phyloP scores from a whole-genome alignment of 2,113 vertebrate species.

The Callithrix jacchus region DNA sequence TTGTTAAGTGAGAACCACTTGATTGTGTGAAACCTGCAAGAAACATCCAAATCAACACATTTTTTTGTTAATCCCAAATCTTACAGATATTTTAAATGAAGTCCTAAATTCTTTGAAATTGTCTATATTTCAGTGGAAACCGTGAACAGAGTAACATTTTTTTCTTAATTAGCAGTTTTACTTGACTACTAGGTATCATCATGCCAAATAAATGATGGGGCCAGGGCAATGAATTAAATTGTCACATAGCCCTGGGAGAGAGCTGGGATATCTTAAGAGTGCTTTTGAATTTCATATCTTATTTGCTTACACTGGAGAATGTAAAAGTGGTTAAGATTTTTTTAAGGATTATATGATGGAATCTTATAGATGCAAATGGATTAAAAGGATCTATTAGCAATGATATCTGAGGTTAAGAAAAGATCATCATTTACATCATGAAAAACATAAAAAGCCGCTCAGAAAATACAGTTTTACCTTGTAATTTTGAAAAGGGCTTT shows the following conservation, averaged over 20 bases:
- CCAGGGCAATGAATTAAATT: not conserved
- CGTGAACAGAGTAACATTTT: not conserved
- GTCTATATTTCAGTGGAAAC: not conserved
- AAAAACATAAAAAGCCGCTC: not conserved
- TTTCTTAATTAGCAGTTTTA: not conserved
- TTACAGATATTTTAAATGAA: not conserved
- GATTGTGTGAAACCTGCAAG: not conserved
- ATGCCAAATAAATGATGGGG: not conserved
- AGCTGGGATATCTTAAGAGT: not conserved
- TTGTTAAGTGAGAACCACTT: not conserved
- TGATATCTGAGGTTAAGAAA: conserved; percentile 20
- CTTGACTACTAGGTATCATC: not conserved
- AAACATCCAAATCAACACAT: not conserved
- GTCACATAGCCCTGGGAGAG: not conserved
- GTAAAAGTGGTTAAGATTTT: not conserved
- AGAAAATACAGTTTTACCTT: not conserved
- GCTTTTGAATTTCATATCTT: conserved; percentile 15
- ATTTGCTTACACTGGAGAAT: not conserved
- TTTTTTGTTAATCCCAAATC: not conserved
- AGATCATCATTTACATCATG: not conserved
- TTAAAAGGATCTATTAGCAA: not conserved
- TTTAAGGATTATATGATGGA: not conserved
- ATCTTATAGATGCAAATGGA: not conserved
- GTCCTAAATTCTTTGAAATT: not conserved
- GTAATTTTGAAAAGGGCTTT: conserved; percentile 45